A percentile compares a stretch with the other conserved stretches of the same genome.
phyloP scores from a whole-genome alignment of 2,888 invertebrate species.

The Heliconius aoede region DNA sequence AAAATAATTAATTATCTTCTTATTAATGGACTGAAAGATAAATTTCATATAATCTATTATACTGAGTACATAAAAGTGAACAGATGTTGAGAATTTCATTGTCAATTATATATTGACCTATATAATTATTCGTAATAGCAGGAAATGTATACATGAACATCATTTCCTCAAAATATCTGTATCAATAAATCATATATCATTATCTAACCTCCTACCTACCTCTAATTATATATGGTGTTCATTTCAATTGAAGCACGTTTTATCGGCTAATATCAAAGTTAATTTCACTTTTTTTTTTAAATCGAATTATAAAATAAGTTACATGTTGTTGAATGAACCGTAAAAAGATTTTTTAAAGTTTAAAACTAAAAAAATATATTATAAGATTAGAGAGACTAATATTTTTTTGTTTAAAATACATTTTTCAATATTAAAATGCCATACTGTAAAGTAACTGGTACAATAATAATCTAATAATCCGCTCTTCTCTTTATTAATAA shows the following conservation, averaged over 20 bases:
- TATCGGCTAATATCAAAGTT: too few relatives aligned
- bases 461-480: too few relatives aligned
- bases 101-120: neutral
- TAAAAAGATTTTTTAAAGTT: too few relatives aligned
- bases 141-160: neutral
- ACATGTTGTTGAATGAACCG: too few relatives aligned
- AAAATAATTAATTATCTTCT: too few relatives aligned
- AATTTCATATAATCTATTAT: too few relatives aligned
- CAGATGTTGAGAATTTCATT: neutral
- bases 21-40: neutral
- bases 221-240: neutral
- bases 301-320: too few relatives aligned
- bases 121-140: slow-evolving; percentile 7
- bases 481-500: neutral
- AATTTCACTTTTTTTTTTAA: neutral
- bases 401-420: neutral
- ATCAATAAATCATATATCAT: slow-evolving; percentile 6
- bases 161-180: slow-evolving; percentile 6
- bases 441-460: too few relatives aligned
- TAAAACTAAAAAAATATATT: too few relatives aligned
- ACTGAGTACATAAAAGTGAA: neutral
- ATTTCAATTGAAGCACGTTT: neutral
- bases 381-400: too few relatives aligned
- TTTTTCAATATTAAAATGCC: neutral
- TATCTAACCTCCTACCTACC: too few relatives aligned